Percentiles rank a stretch among this genome's conserved stretches.
Evolutionary conservation across 2,888 invertebrate species (phyloP).

Genomic region (Clusia tigrina): DNA sequence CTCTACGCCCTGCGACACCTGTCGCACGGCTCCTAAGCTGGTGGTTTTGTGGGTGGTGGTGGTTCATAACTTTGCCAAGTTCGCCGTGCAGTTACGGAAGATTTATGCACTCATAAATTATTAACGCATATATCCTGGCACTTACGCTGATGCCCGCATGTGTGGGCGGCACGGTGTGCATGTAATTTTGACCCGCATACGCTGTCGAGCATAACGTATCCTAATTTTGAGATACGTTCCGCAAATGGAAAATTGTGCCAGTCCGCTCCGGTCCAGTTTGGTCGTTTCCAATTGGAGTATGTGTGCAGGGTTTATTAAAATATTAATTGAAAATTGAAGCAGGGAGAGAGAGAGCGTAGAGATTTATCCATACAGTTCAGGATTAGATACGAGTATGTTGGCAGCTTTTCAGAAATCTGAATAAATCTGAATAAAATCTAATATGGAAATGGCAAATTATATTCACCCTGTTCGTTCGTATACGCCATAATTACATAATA

Average conservation of each 20-base stretch:
- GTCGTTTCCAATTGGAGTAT: too few relatives aligned
- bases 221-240: slow-evolving; percentile 50
- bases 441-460: too few relatives aligned
- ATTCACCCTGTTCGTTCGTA: too few relatives aligned
- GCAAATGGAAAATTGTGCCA: slow-evolving; percentile 42
- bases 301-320: slow-evolving; percentile 49
- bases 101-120: slow-evolving; percentile 25
- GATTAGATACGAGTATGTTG: too few relatives aligned
- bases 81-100: neutral
- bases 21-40: neutral
- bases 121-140: slow-evolving; percentile 18
- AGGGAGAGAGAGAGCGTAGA: too few relatives aligned
- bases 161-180: neutral
- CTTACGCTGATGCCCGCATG: neutral
- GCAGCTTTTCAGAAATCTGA: too few relatives aligned
- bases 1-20: neutral
- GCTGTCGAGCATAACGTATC: slow-evolving; percentile 44
- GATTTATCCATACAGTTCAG: neutral
- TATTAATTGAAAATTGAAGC: slow-evolving; percentile 53
- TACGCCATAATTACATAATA: neutral
- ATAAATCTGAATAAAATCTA: too few relatives aligned
- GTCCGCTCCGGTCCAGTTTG: slow-evolving; percentile 16
- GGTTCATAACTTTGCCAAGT: neutral
- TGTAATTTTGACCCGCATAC: slow-evolving; percentile 30
- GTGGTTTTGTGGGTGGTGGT: neutral